These are phyloP conservation scores for Phenganax subtilis DNA, from an alignment of 92 coral and sea anemone species.

Conservation along the genomic window DNA sequence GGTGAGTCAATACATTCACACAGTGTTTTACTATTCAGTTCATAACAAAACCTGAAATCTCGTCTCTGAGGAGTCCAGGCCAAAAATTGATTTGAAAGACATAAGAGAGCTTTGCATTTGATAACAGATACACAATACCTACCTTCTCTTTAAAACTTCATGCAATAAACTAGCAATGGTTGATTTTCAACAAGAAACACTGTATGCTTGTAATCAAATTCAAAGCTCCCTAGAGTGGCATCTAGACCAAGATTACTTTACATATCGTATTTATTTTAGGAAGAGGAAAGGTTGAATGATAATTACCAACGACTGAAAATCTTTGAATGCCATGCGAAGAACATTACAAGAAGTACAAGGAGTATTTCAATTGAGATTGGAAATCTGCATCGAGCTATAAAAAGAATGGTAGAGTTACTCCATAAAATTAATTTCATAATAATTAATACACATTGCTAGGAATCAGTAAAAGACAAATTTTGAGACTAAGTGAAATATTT, in stretches of 20 bases:
- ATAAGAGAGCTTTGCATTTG: too few relatives aligned
- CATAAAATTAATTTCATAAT: neutral
- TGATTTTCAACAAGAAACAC: too few relatives aligned
- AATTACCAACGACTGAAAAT: slow-evolving; percentile 4
- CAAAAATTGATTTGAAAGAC: too few relatives aligned
- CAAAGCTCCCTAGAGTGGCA: too few relatives aligned
- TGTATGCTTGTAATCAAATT: too few relatives aligned
- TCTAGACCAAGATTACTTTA: too few relatives aligned
- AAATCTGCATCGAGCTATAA: slow-evolving; percentile 3
- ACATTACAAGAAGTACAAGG: neutral
- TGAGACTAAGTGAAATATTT: neutral
- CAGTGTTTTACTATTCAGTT: too few relatives aligned
- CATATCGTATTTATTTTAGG: neutral
- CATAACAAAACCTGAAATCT: too few relatives aligned
- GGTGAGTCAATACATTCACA: neutral
- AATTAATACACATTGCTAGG: too few relatives aligned
- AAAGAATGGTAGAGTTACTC: neutral
- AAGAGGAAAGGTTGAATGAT: neutral
- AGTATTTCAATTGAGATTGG: neutral
- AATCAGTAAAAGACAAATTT: neutral
- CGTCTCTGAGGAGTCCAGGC: too few relatives aligned
- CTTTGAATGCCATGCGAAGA: neutral
- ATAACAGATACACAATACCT: neutral
- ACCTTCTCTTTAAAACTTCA: neutral
- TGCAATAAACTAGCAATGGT: too few relatives aligned